phyloP scores from a whole-genome alignment of 1,140 invertebrate species.

The Listronotus oregonensis region DNA sequence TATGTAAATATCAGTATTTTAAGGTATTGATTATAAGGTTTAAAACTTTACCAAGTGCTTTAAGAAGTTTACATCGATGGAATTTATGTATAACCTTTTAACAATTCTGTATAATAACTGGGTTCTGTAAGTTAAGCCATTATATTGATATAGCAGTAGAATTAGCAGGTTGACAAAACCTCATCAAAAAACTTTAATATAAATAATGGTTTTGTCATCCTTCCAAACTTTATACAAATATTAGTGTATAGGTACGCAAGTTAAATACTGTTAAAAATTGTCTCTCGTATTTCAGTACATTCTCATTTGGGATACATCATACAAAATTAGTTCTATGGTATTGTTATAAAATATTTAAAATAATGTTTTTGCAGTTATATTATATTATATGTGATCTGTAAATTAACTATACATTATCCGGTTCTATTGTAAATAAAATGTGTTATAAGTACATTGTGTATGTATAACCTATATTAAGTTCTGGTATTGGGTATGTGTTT shows the following conservation, averaged over 20 bases:
- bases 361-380: constrained; percentile 24
- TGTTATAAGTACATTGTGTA: constrained; percentile 26
- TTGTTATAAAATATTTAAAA: constrained; percentile 32
- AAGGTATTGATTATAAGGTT: too few species aligned
- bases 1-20: too few species aligned
- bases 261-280: constrained; percentile 29
- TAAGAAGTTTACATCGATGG: not conserved
- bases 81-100: not conserved
- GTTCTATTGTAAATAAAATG: constrained; percentile 37
- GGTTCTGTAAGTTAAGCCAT: constrained; percentile 13
- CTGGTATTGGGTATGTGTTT: constrained; percentile 1
- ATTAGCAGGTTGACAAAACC: constrained; percentile 1
- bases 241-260: constrained; percentile 25
- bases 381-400: constrained; percentile 32
- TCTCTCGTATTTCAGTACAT: constrained; percentile 27
- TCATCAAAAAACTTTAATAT: too few species aligned
- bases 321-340: constrained; percentile 33
- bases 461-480: constrained; percentile 22
- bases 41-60: too few species aligned
- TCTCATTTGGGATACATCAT: constrained; percentile 33
- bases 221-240: constrained; percentile 4
- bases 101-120: not conserved
- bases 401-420: constrained; percentile 36
- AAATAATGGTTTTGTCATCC: constrained; percentile 2
- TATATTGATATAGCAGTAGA: constrained; percentile 15